Evolutionary conservation across 2,797 vertebrate species (phyloP), one percentile per base, ranked within the genome.

Genomic region (Champsocephalus esox): DNA sequence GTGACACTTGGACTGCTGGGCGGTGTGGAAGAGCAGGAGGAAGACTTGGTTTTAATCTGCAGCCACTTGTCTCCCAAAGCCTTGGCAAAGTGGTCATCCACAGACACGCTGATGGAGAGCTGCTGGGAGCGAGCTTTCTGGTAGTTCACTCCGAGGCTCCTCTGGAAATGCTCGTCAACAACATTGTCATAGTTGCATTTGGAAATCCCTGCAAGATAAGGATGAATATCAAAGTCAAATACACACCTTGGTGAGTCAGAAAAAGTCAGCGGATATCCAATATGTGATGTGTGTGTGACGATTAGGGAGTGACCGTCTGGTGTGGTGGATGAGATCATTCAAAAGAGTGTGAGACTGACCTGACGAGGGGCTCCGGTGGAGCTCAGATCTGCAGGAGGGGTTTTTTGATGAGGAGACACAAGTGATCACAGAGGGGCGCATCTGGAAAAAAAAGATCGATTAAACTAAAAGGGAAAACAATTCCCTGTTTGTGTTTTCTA

Each of bases 1-100:
- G 93, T 93, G 21, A 94, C 84, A 28, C 90, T 94, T 0, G 94
- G 94, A 65, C 93, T 95, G 88, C 93, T 94, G 79, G 94, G 92
- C 6, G 94, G 93, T 13, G 93, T 94, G 62, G 95, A 95, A 12
- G 94, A 95, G 45, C 93, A 94, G 56, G 93, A 91, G 48, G 93
- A 91, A 12, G 91, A 91, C 78, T 92, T 93, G 62, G 92, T 92
- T 70, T 95, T 94, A 17, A 96, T 91, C 86, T 95, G 91, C 41
- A 90, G 91, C 95, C 95, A 96, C 81, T 95, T 94, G 75, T 95
- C 95, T 11, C 95, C 95, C 80, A 96, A 80, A 55, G 95, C 95
- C 81, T 96, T 96, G 88, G 95, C 93, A 9, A 96, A 96, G 83
- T 96, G 95, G 82, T 96, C 95, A 4, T 96, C 95, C 1, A 96